phyloP scores from a whole-genome alignment of 2,113 vertebrate genomes.

The Camelus dromedarius region DNA sequence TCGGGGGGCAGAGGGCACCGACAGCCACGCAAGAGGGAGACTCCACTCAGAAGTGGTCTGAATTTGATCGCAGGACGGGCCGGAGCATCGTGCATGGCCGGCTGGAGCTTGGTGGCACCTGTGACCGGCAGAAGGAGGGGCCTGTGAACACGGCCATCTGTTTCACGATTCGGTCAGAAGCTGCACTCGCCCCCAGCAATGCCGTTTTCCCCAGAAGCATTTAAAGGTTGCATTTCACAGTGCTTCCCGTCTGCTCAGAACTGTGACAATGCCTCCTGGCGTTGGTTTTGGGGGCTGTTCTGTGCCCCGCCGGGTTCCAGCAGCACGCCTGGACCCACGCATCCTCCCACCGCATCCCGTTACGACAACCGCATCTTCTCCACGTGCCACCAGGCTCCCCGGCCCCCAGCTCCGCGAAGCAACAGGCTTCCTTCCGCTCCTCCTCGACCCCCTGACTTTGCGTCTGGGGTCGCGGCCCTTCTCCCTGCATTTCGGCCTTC shows the following conservation, averaged over 20 bases:
- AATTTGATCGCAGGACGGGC: background rate
- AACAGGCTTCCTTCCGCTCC: too few relatives aligned
- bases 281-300: rapidly evolving
- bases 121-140: background rate
- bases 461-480: too few relatives aligned
- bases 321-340: too few relatives aligned
- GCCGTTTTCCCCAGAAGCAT: background rate
- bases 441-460: too few relatives aligned
- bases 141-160: background rate
- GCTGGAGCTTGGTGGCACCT: background rate
- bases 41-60: background rate
- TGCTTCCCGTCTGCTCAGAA: background rate
- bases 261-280: too few relatives aligned
- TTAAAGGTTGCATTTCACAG: background rate
- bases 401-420: too few relatives aligned
- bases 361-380: background rate
- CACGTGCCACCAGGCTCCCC: rapidly evolving
- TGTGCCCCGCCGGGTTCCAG: background rate
- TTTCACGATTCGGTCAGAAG: background rate
- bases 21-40: rapidly evolving
- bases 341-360: background rate
- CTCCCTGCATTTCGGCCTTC: too few relatives aligned
- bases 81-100: rapidly evolving
- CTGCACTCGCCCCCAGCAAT: background rate
- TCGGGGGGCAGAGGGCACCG: rapidly evolving